phyloP scores from a whole-genome alignment of 2,113 vertebrate species.

The Heliornis fulica region DNA sequence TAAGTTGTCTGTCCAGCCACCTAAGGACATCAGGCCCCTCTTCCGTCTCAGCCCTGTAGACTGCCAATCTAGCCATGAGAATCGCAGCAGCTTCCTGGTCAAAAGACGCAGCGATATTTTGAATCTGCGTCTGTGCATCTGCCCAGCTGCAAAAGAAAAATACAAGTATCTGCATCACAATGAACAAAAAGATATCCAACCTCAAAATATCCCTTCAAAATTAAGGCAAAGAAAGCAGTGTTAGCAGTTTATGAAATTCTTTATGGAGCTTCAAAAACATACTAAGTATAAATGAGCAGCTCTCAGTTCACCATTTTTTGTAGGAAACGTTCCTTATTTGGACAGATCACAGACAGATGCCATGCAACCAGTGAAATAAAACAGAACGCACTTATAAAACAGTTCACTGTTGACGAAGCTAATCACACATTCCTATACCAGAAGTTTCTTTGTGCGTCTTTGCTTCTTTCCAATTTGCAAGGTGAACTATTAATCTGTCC shows the following conservation, averaged over 20 bases:
- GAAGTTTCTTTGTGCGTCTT: neutral
- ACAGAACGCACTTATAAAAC: neutral
- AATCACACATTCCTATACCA: neutral
- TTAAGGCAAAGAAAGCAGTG: neutral
- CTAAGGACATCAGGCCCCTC: slow-evolving; percentile 95
- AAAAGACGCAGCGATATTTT: slow-evolving; percentile 94
- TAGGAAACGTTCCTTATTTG: neutral
- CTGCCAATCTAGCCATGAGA: slow-evolving; percentile 93
- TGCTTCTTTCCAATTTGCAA: neutral
- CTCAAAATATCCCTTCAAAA: neutral
- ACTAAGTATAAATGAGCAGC: neutral
- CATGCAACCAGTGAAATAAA: neutral
- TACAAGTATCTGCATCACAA: neutral
- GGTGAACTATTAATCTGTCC: neutral
- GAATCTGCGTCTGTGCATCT: slow-evolving; percentile 95
- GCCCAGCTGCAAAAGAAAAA: slow-evolving; percentile 85
- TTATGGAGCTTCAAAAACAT: neutral
- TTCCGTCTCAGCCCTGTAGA: slow-evolving; percentile 93
- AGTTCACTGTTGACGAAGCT: neutral
- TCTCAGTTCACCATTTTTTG: neutral
- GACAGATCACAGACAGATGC: neutral
- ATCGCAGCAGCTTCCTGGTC: slow-evolving; percentile 96
- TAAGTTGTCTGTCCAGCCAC: slow-evolving; percentile 95
- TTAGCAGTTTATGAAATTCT: neutral
- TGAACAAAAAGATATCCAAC: neutral